Evolutionary conservation across 2,888 invertebrate genomes (phyloP).

Genomic region (Heliconius aoede): DNA sequence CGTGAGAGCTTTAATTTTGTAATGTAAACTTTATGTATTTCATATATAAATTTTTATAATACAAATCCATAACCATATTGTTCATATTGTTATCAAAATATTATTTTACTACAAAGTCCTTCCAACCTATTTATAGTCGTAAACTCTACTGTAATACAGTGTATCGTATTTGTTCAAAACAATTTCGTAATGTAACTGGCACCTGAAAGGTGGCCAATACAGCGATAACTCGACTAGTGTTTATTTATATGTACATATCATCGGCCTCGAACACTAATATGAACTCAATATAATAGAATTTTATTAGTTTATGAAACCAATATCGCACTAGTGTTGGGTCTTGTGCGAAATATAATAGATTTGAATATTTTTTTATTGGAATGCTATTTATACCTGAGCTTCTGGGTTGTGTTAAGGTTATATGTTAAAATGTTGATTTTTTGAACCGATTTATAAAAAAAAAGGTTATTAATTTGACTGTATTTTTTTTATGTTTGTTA

Average conservation of each 20-base stretch:
- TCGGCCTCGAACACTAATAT: slow-evolving; percentile 40
- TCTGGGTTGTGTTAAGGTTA: too few relatives aligned
- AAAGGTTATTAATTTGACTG: too few relatives aligned
- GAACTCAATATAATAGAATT: slow-evolving; percentile 44
- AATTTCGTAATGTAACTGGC: slow-evolving; percentile 11
- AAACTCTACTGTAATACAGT: background rate
- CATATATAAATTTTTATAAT: too few relatives aligned
- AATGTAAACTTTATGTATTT: too few relatives aligned
- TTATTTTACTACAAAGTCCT: background rate
- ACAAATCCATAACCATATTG: background rate
- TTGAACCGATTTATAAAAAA: too few relatives aligned
- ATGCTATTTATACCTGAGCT: too few relatives aligned
- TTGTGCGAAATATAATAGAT: background rate
- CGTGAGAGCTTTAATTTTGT: too few relatives aligned
- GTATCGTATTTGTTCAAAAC: slow-evolving; percentile 2
- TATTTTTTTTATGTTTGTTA: too few relatives aligned
- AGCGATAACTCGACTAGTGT: slow-evolving; percentile 18
- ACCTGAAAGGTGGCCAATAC: slow-evolving; percentile 20
- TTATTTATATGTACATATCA: slow-evolving; percentile 33
- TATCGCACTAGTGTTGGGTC: slow-evolving; percentile 45
- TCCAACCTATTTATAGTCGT: background rate
- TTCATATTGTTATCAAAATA: background rate
- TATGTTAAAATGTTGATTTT: too few relatives aligned
- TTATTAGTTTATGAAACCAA: slow-evolving; percentile 50
- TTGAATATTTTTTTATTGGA: too few relatives aligned